Evolutionary conservation across 2,888 invertebrate species (phyloP).

Genomic region (Pseudeuparius sepicola): DNA sequence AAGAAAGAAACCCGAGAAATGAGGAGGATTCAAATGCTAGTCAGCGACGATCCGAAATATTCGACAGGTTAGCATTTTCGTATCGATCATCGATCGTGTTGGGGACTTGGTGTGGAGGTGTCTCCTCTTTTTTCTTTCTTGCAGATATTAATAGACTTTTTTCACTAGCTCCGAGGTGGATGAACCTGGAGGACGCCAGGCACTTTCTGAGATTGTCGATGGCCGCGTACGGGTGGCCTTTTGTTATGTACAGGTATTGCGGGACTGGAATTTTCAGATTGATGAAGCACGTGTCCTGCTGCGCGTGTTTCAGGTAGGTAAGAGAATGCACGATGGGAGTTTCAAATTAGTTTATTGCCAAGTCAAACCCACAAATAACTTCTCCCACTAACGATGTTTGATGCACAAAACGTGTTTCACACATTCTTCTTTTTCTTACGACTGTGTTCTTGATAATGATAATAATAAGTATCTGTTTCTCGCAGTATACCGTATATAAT

Average conservation of each 20-base stretch:
- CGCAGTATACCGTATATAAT: too few relatives aligned
- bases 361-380: too few relatives aligned
- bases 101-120: too few relatives aligned
- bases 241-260: constrained; percentile 67
- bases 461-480: too few relatives aligned
- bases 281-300: constrained; percentile 58
- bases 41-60: constrained; percentile 58
- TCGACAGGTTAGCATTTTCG: constrained; percentile 43
- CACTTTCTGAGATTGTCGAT: constrained; percentile 74
- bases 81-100: constrained; percentile 1
- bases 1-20: constrained; percentile 64
- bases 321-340: background rate
- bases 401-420: too few relatives aligned
- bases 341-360: too few relatives aligned
- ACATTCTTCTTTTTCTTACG: too few relatives aligned
- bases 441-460: too few relatives aligned
- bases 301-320: constrained; percentile 45
- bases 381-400: too few relatives aligned
- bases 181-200: constrained; percentile 64
- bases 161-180: constrained; percentile 63
- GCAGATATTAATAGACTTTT: constrained; percentile 48
- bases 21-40: constrained; percentile 51
- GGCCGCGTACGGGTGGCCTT: constrained; percentile 83
- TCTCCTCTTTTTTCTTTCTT: constrained; percentile 25
- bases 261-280: constrained; percentile 67